These are phyloP conservation scores for Thamnaconus septentrionalis DNA, from an alignment of 2,113 vertebrate genomes.

Conservation along the genomic window DNA sequence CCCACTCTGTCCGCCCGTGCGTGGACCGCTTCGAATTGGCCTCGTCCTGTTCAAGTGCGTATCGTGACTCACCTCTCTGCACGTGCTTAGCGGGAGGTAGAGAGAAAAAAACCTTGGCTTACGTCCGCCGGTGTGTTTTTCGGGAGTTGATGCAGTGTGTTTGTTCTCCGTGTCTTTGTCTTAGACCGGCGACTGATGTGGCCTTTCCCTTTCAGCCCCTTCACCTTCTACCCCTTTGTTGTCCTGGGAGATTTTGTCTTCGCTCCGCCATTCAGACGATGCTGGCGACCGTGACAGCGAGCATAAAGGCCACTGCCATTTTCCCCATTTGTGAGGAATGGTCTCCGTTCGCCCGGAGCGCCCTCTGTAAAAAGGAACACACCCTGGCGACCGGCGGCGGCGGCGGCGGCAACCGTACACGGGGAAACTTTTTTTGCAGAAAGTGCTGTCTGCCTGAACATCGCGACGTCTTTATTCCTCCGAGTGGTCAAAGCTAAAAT, in stretches of 20 bases:
- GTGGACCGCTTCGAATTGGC: slow-evolving; percentile 39
- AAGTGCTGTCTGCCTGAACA: too few species aligned
- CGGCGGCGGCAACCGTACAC: too few species aligned
- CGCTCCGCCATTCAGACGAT: slow-evolving; percentile 48
- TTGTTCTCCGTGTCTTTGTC: slow-evolving; percentile 32
- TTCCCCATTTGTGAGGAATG: slow-evolving; percentile 52
- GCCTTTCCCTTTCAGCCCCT: slow-evolving; percentile 33
- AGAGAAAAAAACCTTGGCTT: slow-evolving; percentile 27
- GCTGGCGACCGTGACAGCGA: slow-evolving; percentile 48
- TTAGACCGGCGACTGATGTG: slow-evolving; percentile 32
- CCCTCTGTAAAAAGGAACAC: slow-evolving; percentile 33
- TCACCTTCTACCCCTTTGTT: slow-evolving; percentile 22
- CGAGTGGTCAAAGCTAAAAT: too few species aligned
- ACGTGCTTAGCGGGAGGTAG: slow-evolving; percentile 7
- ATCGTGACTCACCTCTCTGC: slow-evolving; percentile 51
- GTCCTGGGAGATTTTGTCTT: slow-evolving; percentile 46
- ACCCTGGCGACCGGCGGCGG: slow-evolving; percentile 1
- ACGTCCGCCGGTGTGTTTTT: slow-evolving; percentile 24
- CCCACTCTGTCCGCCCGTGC: slow-evolving; percentile 36
- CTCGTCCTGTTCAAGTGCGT: slow-evolving; percentile 41
- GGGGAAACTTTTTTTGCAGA: too few species aligned
- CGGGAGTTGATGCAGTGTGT: slow-evolving; percentile 21
- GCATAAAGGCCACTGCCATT: slow-evolving; percentile 63
- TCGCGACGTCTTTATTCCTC: too few species aligned
- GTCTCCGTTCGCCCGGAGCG: slow-evolving; percentile 42